Evolutionary conservation across 2,888 invertebrate genomes (phyloP).

Genomic region (Diarsia rubi): DNA sequence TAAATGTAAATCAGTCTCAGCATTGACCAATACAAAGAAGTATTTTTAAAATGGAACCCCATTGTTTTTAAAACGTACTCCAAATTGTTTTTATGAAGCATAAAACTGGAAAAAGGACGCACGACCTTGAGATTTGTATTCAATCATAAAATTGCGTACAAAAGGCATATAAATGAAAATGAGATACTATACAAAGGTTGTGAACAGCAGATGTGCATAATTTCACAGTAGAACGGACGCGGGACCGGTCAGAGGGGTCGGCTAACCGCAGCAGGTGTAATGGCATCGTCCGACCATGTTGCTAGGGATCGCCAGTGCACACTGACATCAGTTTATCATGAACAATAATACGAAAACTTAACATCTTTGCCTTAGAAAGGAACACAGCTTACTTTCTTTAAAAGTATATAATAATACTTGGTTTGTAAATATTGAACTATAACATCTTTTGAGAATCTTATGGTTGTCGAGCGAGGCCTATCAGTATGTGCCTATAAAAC

Average conservation of each 20-base stretch:
- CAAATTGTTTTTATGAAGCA: not conserved
- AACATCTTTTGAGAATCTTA: constrained; percentile 1
- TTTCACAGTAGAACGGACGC: constrained; percentile 86
- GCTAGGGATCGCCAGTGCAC: constrained; percentile 50
- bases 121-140: constrained; percentile 38
- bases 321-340: constrained; percentile 30
- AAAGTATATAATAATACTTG: not conserved
- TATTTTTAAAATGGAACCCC: not conserved
- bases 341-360: constrained; percentile 14
- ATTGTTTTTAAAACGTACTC: not conserved
- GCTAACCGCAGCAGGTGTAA: constrained; percentile 85
- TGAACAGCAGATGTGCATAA: constrained; percentile 85
- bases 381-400: not conserved
- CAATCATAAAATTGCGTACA: constrained; percentile 27
- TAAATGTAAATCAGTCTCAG: not conserved
- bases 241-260: constrained; percentile 84
- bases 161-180: constrained; percentile 50
- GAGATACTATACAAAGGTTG: constrained; percentile 60
- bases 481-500: constrained; percentile 52
- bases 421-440: not conserved
- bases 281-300: constrained; percentile 60
- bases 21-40: not conserved
- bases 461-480: constrained; percentile 6
- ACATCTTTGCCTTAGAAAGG: not conserved
- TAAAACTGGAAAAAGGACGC: not conserved